Conservation (phyloP, 1,140 invertebrate genomes). For the Maconellicoccus hirsutus region DNA sequence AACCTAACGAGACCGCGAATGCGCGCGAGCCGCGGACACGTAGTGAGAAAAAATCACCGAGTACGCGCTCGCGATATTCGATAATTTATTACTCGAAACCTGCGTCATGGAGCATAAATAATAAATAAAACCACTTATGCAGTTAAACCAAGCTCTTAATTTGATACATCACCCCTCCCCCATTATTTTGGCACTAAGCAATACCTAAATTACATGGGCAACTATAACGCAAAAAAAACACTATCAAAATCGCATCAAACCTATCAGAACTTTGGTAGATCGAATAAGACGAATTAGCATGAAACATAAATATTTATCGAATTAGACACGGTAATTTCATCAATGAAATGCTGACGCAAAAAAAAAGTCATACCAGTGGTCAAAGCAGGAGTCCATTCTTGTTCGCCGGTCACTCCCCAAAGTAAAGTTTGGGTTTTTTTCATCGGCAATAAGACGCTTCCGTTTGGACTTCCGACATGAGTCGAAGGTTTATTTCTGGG, state of each 20-base stretch:
- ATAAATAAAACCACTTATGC: no score
- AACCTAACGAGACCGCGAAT: no score
- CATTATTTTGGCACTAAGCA: no score
- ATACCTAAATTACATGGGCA: no score
- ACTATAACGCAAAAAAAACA: no score
- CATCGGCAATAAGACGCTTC: not conserved
- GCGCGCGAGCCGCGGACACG: no score
- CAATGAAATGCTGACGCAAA: not conserved
- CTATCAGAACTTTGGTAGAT: not conserved
- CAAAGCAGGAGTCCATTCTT: slow-evolving; percentile 88
- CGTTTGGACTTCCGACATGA: not conserved
- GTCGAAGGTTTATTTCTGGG: not conserved
- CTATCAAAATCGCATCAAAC: not conserved
- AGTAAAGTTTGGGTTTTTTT: slow-evolving; percentile 51
- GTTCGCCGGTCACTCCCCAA: slow-evolving; percentile 84
- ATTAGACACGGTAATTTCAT: not conserved
- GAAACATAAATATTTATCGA: not conserved
- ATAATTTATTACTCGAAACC: no score
- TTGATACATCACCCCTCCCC: no score
- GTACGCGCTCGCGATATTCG: no score
- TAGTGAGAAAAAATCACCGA: no score
- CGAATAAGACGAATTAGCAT: not conserved
- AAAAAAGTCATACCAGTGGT: slow-evolving; percentile 58
- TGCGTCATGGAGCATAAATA: no score
- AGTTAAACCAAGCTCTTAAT: no score